Evolutionary conservation across 2,113 vertebrate species (phyloP), one percentile per base, ranked within the genome.

Genomic region (Nasalis larvatus): DNA sequence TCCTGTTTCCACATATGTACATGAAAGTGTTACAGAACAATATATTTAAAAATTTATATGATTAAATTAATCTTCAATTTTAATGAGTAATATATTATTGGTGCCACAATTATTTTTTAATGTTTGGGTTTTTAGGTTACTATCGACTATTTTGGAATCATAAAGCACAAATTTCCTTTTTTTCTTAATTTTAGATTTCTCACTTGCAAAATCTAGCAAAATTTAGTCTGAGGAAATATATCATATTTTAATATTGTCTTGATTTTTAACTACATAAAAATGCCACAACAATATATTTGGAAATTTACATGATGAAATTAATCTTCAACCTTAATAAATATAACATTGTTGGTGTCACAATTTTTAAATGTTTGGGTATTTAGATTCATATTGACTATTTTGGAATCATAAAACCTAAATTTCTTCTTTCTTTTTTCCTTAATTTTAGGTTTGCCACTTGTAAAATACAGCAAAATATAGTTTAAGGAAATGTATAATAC

Each of bases 221-320:
- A 63, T 42, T 63, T 27, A 63, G 17, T 83, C 12, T 4, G 58
- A 82, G 30, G 30, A 80, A 85, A 80, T 76, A 20, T 16, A 37
- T 87, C 20, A 37, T 68, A 40, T 85, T 91, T 96, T 93, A 91
- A 47, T 87, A 95, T 87, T 77, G 2, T 25, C 42, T 81, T 60
- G 30, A 69, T 81, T 94, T 80, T 66, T 32, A 83, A 40, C 52
- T 54, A 54, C 6, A 2, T 54, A 54, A 54, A 54, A 54, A 54
- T 54, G 52, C 17, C 17, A 54, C 52, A 54, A 54, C 52, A 54
- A 54, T 54, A 18, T 54, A 54, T 54, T 54, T 54, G 17, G 17
- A 54, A 54, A 6, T 54, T 54, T 54, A 18, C 18, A 54, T 54
- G 52, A 54, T 54, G 52, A 54, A 54, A 54, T 54, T 54, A 54